A percentile compares a stretch with the other conserved stretches of the same genome.
phyloP scores from a whole-genome alignment of 2,113 vertebrate genomes.

The Polyodon spathula region DNA sequence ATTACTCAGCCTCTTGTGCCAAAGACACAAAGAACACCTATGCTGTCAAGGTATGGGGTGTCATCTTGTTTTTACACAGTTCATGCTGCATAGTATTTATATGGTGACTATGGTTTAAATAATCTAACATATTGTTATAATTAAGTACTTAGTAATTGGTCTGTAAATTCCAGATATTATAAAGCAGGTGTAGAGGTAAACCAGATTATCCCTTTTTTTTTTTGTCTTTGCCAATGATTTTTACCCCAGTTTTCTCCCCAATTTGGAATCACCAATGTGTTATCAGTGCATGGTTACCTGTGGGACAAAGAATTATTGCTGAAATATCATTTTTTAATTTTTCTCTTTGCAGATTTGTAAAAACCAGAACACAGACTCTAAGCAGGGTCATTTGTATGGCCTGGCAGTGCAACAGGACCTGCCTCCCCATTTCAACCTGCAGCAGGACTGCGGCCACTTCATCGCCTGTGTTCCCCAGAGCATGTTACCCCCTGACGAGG shows the following conservation, averaged over 20 bases:
- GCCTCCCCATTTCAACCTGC: slow-evolving; percentile 87
- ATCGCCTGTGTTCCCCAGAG: slow-evolving; percentile 86
- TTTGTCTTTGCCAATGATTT: no score
- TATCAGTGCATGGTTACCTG: slow-evolving; percentile 2
- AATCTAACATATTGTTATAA: no score
- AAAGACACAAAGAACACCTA: slow-evolving; percentile 78
- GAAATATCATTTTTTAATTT: slow-evolving; percentile 24
- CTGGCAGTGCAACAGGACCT: slow-evolving; percentile 69
- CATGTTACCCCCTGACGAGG: slow-evolving; percentile 67
- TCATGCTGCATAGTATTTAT: no score
- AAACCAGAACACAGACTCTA: slow-evolving; percentile 61
- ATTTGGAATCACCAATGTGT: no score
- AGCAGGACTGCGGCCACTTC: slow-evolving; percentile 95
- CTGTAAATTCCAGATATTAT: no score
- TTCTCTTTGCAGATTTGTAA: slow-evolving; percentile 77
- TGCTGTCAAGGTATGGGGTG: slow-evolving; percentile 76
- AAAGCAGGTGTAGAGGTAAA: no score
- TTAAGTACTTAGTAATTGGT: no score
- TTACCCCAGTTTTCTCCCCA: no score
- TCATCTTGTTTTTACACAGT: neutral
- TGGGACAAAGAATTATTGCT: slow-evolving; percentile 5
- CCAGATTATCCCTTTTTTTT: no score
- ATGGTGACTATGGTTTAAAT: no score
- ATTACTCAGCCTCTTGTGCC: slow-evolving; percentile 89
- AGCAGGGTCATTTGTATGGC: slow-evolving; percentile 63